Conservation (phyloP, 2,113 vertebrate species). For the Tupaia tana region DNA sequence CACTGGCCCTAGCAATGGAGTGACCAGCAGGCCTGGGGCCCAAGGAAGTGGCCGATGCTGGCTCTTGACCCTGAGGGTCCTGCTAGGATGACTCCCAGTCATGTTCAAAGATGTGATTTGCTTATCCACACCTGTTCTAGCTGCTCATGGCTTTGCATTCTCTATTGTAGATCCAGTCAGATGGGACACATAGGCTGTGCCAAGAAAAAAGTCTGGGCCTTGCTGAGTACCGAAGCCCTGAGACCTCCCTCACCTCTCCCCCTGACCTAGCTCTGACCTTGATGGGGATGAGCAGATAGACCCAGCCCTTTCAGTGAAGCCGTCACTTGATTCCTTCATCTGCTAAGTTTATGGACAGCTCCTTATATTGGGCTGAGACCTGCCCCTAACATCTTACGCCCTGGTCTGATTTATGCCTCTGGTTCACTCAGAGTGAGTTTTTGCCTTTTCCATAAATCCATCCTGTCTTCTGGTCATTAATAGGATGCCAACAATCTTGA, state of each 20-base stretch:
- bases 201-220: not conserved
- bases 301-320: not conserved
- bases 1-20: not conserved
- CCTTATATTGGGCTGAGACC: not conserved
- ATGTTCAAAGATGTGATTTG: not conserved
- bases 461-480: not conserved
- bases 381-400: not conserved
- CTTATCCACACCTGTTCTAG: not conserved
- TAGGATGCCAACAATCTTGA: not conserved
- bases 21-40: not conserved
- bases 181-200: not conserved
- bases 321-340: no score
- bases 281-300: not conserved
- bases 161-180: no score
- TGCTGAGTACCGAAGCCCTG: not conserved
- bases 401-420: not conserved
- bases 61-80: not conserved
- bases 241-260: not conserved
- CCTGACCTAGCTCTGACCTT: not conserved
- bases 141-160: not conserved
- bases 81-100: not conserved
- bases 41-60: no score
- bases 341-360: not conserved
- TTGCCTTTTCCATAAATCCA: not conserved
- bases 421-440: not conserved